A percentile compares a stretch with the other conserved stretches of the same genome.
Evolutionary conservation across 1,140 invertebrate genomes (phyloP).

Genomic region (Hypsibius dujardini): DNA sequence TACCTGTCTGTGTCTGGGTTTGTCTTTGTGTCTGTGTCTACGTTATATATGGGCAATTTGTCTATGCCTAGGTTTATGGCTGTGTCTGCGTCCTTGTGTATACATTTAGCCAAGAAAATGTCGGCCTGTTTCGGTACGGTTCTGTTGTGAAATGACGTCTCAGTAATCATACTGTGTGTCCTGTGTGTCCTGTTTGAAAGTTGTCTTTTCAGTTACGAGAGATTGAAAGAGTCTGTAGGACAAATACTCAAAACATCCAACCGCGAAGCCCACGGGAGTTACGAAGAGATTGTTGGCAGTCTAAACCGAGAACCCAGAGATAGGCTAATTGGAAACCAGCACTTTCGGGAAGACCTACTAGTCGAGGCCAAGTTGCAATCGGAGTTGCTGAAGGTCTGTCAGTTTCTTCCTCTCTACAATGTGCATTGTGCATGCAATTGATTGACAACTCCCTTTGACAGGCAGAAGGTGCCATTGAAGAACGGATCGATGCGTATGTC

Average conservation of each 20-base stretch:
- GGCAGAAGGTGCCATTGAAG: slow-evolving; percentile 12
- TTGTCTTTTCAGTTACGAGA: not conserved
- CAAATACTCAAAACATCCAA: slow-evolving; percentile 3
- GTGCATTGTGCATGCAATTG: not conserved
- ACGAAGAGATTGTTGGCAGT: not conserved
- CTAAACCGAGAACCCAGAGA: not conserved
- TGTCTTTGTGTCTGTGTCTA: too few species aligned
- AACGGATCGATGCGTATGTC: not conserved
- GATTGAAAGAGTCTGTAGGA: not conserved
- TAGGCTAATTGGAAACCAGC: not conserved
- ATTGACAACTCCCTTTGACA: not conserved
- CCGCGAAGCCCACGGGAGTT: not conserved
- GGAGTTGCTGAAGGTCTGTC: not conserved
- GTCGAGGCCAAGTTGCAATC: not conserved
- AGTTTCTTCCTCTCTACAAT: not conserved
- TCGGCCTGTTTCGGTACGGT: too few species aligned
- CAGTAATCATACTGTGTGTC: too few species aligned
- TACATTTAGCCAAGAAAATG: too few species aligned
- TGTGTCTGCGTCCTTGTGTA: too few species aligned
- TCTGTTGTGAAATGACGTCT: too few species aligned
- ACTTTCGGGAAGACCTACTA: not conserved
- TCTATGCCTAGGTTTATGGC: too few species aligned
- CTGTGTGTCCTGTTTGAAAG: too few species aligned
- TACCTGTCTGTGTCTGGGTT: too few species aligned
- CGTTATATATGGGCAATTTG: too few species aligned